Evolutionary conservation across 1,140 invertebrate species (phyloP).

Genomic region (Belonocnema kinseyi): DNA sequence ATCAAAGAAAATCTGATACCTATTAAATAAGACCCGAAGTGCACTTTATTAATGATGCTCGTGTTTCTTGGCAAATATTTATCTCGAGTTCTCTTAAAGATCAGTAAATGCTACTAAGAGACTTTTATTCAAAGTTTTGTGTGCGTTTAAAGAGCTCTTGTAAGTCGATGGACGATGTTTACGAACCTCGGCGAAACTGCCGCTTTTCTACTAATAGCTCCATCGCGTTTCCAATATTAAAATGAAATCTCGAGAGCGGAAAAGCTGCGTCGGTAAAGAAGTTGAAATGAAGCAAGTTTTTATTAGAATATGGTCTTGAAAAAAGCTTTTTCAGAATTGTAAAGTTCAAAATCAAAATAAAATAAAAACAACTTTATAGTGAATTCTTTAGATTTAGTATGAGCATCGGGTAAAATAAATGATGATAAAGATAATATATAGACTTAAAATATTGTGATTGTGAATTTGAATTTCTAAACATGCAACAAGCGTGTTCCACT

Average conservation of each 20-base stretch:
- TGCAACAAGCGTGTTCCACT: conserved; percentile 53
- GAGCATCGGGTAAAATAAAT: conserved; percentile 17
- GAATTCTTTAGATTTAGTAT: not conserved
- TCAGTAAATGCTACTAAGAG: not conserved
- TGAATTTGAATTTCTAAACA: conserved; percentile 31
- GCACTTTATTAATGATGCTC: not conserved
- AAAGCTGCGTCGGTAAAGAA: conserved; percentile 10
- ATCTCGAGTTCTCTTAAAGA: not conserved
- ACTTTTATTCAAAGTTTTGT: not conserved
- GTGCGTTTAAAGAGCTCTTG: conserved; percentile 33
- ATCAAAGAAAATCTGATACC: not conserved
- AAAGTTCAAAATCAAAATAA: no score
- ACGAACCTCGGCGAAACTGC: conserved; percentile 38
- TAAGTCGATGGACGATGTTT: conserved; percentile 38
- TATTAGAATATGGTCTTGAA: not conserved
- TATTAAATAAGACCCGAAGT: not conserved
- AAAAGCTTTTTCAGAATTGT: not conserved
- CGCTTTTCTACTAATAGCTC: conserved; percentile 23
- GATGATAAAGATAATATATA: not conserved
- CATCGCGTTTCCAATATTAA: conserved; percentile 5
- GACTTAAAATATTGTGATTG: conserved; percentile 15
- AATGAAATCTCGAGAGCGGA: not conserved
- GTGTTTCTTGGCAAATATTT: not conserved
- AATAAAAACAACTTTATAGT: not conserved
- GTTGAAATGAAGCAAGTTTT: not conserved